These are phyloP conservation scores for Amiota mariae DNA, from an alignment of 2,888 invertebrate genomes.

Conservation along the genomic window DNA sequence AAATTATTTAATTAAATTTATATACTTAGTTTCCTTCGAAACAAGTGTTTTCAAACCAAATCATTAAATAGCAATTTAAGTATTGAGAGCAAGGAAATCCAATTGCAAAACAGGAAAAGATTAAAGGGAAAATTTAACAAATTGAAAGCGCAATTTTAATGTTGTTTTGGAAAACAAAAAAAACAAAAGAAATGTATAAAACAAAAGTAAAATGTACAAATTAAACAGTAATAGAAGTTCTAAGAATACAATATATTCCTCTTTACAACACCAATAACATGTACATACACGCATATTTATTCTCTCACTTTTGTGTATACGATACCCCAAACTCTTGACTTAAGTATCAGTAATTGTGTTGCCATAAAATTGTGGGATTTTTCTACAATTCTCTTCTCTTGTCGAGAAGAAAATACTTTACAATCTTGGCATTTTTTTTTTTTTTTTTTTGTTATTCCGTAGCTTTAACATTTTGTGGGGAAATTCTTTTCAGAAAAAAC, in stretches of 20 bases:
- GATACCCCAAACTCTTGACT: neutral
- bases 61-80: constrained; percentile 37
- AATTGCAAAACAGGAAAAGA: no score
- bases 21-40: neutral
- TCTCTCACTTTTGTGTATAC: neutral
- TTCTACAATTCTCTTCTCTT: no score
- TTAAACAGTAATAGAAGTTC: neutral
- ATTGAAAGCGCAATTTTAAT: constrained; percentile 62
- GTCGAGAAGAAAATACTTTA: neutral
- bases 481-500: no score
- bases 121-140: constrained; percentile 34
- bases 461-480: no score
- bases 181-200: neutral
- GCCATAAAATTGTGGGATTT: constrained; percentile 12
- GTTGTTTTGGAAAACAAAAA: no score
- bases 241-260: constrained; percentile 37
- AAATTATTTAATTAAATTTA: constrained; percentile 7
- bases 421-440: constrained; percentile 13
- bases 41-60: constrained; percentile 51
- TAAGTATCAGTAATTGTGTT: constrained; percentile 9
- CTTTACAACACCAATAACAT: constrained; percentile 58
- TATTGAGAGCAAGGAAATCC: no score
- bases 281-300: constrained; percentile 41
- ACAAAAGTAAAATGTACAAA: neutral
- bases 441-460: constrained; percentile 6